Conservation (phyloP, 2,888 invertebrate genomes). For the Caenorhabditis sinica region DNA sequence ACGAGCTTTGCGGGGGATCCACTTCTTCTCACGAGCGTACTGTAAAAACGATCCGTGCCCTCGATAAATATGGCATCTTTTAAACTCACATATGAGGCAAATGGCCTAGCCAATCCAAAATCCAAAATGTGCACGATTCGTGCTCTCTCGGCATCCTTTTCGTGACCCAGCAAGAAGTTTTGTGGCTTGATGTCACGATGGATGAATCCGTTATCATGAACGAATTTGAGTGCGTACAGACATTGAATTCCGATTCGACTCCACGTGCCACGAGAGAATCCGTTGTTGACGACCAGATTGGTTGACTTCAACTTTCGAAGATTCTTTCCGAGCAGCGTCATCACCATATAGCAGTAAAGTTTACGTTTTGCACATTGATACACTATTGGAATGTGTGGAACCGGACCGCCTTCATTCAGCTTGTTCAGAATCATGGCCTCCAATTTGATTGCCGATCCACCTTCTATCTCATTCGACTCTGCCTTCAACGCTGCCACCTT, state of each 20-base stretch:
- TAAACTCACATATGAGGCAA: conserved; percentile 56
- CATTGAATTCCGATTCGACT: conserved; percentile 75
- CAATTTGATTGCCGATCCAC: conserved; percentile 79
- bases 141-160: conserved; percentile 64
- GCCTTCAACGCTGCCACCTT: conserved; percentile 78
- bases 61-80: neutral
- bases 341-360: conserved; percentile 78
- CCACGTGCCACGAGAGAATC: conserved; percentile 72
- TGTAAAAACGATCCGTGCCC: neutral
- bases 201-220: conserved; percentile 74
- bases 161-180: conserved; percentile 77
- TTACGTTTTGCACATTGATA: conserved; percentile 74
- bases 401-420: conserved; percentile 70
- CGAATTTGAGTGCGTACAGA: conserved; percentile 71
- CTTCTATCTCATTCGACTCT: conserved; percentile 79
- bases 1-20: conserved; percentile 74
- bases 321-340: conserved; percentile 77
- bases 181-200: conserved; percentile 75
- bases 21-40: conserved; percentile 46
- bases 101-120: conserved; percentile 75
- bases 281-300: conserved; percentile 43
- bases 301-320: conserved; percentile 68
- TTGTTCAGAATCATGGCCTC: conserved; percentile 70
- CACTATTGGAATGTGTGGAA: conserved; percentile 74
- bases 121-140: conserved; percentile 76